Conservation (phyloP, 1,140 invertebrate genomes). For the Cydia strobilella region DNA sequence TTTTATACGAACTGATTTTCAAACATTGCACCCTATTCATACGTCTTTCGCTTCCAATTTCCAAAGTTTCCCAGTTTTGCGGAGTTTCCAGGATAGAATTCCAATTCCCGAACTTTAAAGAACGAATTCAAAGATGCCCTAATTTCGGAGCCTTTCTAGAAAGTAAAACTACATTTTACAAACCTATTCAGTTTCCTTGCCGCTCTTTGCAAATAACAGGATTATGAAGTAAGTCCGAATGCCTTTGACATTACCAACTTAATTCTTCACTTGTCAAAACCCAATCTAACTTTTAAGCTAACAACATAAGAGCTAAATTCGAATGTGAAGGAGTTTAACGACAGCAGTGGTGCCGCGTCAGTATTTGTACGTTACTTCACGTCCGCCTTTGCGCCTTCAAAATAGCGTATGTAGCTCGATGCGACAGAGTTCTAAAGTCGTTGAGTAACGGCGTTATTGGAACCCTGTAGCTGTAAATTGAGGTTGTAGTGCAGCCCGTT, state of each 20-base stretch:
- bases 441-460: slow-evolving; percentile 43
- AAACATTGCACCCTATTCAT: background rate
- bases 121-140: slow-evolving; percentile 18
- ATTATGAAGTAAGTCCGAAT: slow-evolving; percentile 51
- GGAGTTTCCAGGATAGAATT: background rate
- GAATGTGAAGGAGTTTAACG: background rate
- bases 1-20: background rate
- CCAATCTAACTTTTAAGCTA: slow-evolving; percentile 35
- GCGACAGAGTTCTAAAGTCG: slow-evolving; percentile 53
- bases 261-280: slow-evolving; percentile 33
- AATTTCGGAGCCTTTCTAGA: slow-evolving; percentile 15
- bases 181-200: slow-evolving; percentile 35
- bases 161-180: slow-evolving; percentile 39
- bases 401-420: slow-evolving; percentile 45
- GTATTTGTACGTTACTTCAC: slow-evolving; percentile 43
- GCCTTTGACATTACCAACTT: slow-evolving; percentile 49
- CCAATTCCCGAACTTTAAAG: background rate
- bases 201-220: slow-evolving; percentile 46
- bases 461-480: slow-evolving; percentile 50
- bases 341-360: background rate
- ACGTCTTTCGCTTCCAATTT: background rate
- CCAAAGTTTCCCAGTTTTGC: background rate
- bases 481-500: slow-evolving; percentile 42
- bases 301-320: slow-evolving; percentile 38
- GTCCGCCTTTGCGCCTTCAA: slow-evolving; percentile 44